Percentiles rank a stretch among this genome's conserved stretches.
phyloP scores from a whole-genome alignment of 2,888 invertebrate species.

The Aelia acuminata region DNA sequence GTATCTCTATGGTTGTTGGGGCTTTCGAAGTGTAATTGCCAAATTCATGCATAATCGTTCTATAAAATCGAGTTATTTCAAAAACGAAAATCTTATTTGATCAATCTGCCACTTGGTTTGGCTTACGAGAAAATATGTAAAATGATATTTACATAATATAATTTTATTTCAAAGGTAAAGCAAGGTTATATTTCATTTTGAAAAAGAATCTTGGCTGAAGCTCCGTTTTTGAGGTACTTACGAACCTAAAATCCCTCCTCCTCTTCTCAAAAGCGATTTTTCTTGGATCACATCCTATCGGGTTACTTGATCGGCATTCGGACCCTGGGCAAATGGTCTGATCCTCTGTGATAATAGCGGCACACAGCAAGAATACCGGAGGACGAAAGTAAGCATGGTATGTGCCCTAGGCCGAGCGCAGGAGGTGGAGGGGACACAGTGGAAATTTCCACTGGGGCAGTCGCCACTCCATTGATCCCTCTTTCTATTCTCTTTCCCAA shows the following conservation, averaged over 20 bases:
- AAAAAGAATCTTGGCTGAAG: neutral
- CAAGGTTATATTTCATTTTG: neutral
- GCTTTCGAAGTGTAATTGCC: too few species aligned
- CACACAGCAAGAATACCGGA: neutral
- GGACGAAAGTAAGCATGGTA: constrained; percentile 27
- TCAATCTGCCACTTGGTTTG: too few species aligned
- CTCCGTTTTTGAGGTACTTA: neutral
- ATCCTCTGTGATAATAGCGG: neutral
- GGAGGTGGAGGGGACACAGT: constrained; percentile 6
- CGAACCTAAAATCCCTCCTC: neutral
- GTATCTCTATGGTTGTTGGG: too few species aligned
- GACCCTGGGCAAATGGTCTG: neutral
- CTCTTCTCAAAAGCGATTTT: neutral
- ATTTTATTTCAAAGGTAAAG: neutral
- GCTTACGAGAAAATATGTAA: too few species aligned
- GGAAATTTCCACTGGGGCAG: constrained; percentile 49
- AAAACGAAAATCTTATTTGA: too few species aligned
- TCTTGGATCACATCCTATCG: neutral
- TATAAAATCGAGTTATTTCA: too few species aligned
- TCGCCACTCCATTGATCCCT: constrained; percentile 16
- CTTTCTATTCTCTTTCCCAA: neutral
- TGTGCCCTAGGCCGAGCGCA: neutral
- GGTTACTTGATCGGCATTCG: neutral
- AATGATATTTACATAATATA: too few species aligned
- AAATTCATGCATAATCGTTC: too few species aligned